phyloP scores from a whole-genome alignment of 2,113 vertebrate genomes.

The Dascyllus trimaculatus region DNA sequence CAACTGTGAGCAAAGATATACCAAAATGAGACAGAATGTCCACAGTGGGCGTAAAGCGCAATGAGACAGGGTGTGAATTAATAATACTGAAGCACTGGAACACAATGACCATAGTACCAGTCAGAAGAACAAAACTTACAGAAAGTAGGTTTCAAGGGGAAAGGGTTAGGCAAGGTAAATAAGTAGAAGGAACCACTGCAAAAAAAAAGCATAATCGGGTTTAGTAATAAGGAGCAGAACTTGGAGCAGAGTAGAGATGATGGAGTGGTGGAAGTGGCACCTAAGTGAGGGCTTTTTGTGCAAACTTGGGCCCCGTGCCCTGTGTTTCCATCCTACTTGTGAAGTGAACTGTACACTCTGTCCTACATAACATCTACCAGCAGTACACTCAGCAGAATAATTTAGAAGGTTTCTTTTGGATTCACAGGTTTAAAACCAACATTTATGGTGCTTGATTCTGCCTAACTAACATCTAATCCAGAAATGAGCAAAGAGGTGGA shows the following conservation, averaged over 20 bases:
- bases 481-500: too few relatives aligned
- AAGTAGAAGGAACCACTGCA: background rate
- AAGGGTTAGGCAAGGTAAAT: conserved; percentile 4
- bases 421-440: background rate
- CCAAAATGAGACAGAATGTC: conserved; percentile 7
- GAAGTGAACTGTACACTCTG: conserved; percentile 75
- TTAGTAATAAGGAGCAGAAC: conserved; percentile 28
- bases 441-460: background rate
- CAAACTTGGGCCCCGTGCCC: conserved; percentile 68
- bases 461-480: too few relatives aligned
- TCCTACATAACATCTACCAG: conserved; percentile 58
- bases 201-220: background rate
- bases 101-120: background rate
- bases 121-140: background rate
- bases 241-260: conserved; percentile 32
- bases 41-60: background rate
- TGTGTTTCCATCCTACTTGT: conserved; percentile 81
- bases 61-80: conserved; percentile 13
- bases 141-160: conserved; percentile 7
- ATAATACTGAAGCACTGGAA: conserved; percentile 7
- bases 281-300: conserved; percentile 61
- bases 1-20: background rate
- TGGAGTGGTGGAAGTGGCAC: conserved; percentile 70
- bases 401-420: conserved; percentile 13
- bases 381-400: conserved; percentile 14